Base-by-base conservation (phyloP, 2,888 invertebrate species). In the Polyommatus icarus region DNA sequence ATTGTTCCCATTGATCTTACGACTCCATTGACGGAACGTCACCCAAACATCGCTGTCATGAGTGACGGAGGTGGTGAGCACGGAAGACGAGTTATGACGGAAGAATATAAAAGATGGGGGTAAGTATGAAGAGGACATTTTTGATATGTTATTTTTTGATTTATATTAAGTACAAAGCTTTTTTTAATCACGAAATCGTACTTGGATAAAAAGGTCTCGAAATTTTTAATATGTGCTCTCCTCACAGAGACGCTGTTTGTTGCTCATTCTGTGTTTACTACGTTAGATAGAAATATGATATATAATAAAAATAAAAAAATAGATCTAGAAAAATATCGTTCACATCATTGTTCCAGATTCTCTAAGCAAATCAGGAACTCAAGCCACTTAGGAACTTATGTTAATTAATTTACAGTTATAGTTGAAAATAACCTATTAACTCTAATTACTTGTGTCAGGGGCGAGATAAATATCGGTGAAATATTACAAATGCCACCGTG, bases 1-100 rank as follows among this genome's bases (percentile, higher is more conserved):
- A 79, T 79, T 79, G 80, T 80, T 80, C 78, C 75, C 79, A 82
- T 79, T 78, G 80, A 80, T 78, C 78, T 75, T 75, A 75, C 75
- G 7, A 75, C 75, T 75, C 50, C 75, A 75, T 75, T 75, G 50
- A 75, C 29, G 75, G 40, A 20, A 18, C 40, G 73, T 46, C 46
- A 20, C 67, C 12, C 29, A 61, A 61, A 61, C 67, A 67, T 29
- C 15, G 29, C 24, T 29, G 67, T 29, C 67, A 67, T 29, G 29
- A 20, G 20, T 67, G 29, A 67, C 67, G 67, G 54, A 54, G 54
- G 18, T 5, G 54, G 3, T 54, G 15, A 54, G 50, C 18, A 18
- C 18, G 18, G 54, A 4, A 54, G 54, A 12, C 3, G 46, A 18
- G 54, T 54, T 54, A 15, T 54, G 18, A 54, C 54, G 18, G 15